phyloP scores from a whole-genome alignment of 2,113 vertebrate species.

The Anseranas semipalmata region DNA sequence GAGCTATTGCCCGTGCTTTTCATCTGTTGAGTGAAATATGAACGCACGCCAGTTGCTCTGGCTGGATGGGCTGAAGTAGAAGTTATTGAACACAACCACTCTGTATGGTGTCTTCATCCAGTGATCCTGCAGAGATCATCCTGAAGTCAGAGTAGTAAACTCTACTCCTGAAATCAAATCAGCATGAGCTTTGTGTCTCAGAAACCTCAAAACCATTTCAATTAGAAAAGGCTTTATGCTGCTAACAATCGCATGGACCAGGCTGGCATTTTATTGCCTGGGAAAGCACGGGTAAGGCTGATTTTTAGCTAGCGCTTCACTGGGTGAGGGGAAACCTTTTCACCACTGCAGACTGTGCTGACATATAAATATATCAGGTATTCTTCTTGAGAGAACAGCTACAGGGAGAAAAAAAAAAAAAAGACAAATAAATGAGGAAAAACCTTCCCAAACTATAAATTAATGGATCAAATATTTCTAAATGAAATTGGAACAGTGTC shows the following conservation, averaged over 20 bases:
- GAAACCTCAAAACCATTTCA: background rate
- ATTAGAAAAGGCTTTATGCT: background rate
- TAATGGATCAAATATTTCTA: slow-evolving; percentile 16
- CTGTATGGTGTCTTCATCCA: background rate
- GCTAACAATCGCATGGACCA: background rate
- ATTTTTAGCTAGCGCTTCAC: background rate
- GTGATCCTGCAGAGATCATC: background rate
- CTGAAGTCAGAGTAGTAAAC: background rate
- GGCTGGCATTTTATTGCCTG: background rate
- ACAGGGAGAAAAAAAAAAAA: background rate
- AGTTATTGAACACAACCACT: background rate
- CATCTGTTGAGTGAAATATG: background rate
- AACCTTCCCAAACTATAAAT: background rate
- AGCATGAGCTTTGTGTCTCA: background rate
- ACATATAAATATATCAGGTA: background rate
- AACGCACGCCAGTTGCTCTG: background rate
- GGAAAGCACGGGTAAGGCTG: background rate
- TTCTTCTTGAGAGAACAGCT: background rate
- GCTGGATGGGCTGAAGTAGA: background rate
- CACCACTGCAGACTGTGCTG: background rate
- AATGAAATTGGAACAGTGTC: background rate
- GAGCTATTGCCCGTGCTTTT: background rate
- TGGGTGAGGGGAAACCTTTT: background rate
- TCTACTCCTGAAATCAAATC: background rate
- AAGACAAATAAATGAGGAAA: slow-evolving; percentile 21